Percentiles rank a stretch among this genome's conserved stretches.
phyloP scores from a whole-genome alignment of 2,797 vertebrate species.

The Sorex maritimensis region DNA sequence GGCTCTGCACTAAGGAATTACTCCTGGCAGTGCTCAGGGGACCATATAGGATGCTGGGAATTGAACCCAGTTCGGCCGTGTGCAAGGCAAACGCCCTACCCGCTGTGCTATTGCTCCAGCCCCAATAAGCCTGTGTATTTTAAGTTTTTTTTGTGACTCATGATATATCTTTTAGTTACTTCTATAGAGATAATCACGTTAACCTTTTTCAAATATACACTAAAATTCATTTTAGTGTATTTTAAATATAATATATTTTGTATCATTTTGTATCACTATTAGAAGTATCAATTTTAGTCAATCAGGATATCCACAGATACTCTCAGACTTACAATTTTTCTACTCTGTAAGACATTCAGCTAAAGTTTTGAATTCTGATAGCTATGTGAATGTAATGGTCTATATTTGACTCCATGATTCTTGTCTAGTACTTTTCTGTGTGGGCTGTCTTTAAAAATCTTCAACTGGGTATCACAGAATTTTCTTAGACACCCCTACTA shows the following conservation, averaged over 20 bases:
- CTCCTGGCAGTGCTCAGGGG: too few relatives aligned
- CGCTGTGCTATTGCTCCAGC: too few relatives aligned
- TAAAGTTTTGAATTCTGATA: slow-evolving; percentile 24
- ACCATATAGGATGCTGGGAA: too few relatives aligned
- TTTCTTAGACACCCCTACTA: background rate
- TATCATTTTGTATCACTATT: background rate
- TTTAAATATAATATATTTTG: background rate
- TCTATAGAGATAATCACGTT: background rate
- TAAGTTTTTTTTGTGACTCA: slow-evolving; percentile 23
- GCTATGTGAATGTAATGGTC: background rate
- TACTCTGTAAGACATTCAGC: background rate
- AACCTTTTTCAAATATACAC: background rate
- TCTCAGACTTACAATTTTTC: too few relatives aligned
- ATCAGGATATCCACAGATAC: background rate
- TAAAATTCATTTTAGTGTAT: background rate
- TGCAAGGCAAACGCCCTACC: too few relatives aligned
- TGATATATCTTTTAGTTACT: background rate
- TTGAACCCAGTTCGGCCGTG: too few relatives aligned
- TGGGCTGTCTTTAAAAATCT: slow-evolving; percentile 9
- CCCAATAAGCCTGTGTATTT: background rate
- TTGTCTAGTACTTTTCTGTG: slow-evolving; percentile 22
- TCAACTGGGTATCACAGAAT: slow-evolving; percentile 7
- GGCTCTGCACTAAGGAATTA: too few relatives aligned
- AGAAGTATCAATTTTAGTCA: slow-evolving; percentile 32
- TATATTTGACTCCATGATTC: background rate